These are phyloP conservation scores for Tonatia bakeri DNA, from an alignment of 2,113 vertebrate genomes.

Conservation along the genomic window DNA sequence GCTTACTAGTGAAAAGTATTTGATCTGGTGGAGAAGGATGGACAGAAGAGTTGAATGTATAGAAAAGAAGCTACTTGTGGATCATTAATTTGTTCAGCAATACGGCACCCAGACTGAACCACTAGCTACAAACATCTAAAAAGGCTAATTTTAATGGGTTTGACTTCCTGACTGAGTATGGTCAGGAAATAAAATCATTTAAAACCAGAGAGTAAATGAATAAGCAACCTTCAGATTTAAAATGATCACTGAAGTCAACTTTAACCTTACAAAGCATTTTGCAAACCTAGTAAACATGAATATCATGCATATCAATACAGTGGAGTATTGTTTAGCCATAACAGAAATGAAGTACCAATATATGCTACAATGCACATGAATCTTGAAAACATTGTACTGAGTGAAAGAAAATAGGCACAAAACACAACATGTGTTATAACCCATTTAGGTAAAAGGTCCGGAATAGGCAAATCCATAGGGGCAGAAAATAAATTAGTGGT, in stretches of 20 bases:
- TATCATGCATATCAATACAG: background rate
- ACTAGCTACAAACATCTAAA: background rate
- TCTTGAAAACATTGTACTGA: background rate
- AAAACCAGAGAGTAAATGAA: background rate
- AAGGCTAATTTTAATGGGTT: background rate
- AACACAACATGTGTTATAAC: background rate
- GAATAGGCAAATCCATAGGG: background rate
- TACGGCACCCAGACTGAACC: background rate
- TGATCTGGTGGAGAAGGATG: background rate
- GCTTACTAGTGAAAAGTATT: background rate
- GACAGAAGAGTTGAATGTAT: background rate
- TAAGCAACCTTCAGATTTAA: background rate
- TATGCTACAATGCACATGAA: background rate
- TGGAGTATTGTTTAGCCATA: background rate
- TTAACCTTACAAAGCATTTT: background rate
- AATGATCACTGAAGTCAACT: background rate
- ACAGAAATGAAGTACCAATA: background rate
- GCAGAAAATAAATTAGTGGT: background rate
- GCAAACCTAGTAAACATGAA: background rate
- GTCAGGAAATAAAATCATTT: background rate
- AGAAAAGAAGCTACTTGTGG: background rate
- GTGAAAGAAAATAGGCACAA: background rate
- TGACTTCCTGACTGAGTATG: background rate
- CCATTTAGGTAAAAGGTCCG: background rate
- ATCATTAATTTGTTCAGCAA: background rate